These are phyloP conservation scores for Epirrhoe tristata DNA, from an alignment of 2,888 invertebrate genomes.

Conservation along the genomic window DNA sequence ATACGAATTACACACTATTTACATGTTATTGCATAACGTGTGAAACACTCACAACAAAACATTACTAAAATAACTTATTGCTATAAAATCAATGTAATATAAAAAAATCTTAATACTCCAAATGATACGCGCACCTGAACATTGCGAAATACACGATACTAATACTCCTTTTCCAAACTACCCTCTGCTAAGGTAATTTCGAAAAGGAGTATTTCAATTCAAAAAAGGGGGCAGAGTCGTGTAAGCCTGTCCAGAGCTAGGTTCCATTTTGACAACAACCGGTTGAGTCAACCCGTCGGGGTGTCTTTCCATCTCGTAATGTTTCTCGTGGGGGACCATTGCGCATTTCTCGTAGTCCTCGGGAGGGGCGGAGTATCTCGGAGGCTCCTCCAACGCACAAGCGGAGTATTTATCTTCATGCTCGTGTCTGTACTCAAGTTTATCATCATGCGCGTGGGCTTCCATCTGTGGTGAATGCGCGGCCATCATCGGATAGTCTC, in stretches of 20 bases:
- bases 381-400: conserved; percentile 79
- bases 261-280: conserved; percentile 86
- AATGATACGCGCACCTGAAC: not conserved
- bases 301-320: conserved; percentile 79
- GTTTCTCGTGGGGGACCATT: conserved; percentile 80
- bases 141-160: conserved; percentile 22
- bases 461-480: conserved; percentile 87
- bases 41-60: conserved; percentile 20
- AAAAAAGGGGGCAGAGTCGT: conserved; percentile 92
- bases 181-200: conserved; percentile 76
- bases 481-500: conserved; percentile 88
- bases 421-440: conserved; percentile 78
- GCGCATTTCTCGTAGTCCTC: conserved; percentile 87
- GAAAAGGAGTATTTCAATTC: conserved; percentile 88
- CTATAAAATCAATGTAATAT: conserved; percentile 47
- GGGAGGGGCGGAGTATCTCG: conserved; percentile 84
- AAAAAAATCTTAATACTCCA: conserved; percentile 29
- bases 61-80: conserved; percentile 27
- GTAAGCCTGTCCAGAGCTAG: conserved; percentile 84
- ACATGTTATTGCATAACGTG: conserved; percentile 47
- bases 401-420: conserved; percentile 79
- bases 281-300: conserved; percentile 69
- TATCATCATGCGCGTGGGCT: conserved; percentile 82
- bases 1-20: conserved; percentile 34
- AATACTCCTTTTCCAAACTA: conserved; percentile 85